Percentiles rank a stretch among this genome's conserved stretches.
phyloP scores from a whole-genome alignment of 2,113 vertebrate species.

The Triplophysa rosa region DNA sequence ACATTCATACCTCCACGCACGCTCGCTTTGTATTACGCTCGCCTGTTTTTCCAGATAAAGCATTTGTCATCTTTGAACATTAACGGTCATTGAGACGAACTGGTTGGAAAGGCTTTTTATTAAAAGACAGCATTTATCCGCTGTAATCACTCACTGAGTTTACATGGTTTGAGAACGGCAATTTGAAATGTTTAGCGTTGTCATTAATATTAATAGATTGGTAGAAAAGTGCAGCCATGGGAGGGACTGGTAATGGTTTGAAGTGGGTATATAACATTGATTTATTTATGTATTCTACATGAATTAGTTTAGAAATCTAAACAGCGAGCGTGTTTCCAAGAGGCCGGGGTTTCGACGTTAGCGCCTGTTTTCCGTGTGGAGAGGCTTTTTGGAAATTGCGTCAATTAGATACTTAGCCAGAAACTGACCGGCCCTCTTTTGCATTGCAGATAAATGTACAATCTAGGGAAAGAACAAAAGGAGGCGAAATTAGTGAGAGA shows the following conservation, averaged over 20 bases:
- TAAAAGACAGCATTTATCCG: constrained; percentile 64
- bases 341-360: constrained; percentile 68
- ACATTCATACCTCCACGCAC: constrained; percentile 8
- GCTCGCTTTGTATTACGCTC: background rate
- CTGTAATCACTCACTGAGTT: constrained; percentile 64
- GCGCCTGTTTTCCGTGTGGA: constrained; percentile 77
- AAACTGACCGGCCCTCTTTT: constrained; percentile 73
- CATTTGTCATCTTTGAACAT: constrained; percentile 59
- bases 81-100: constrained; percentile 62
- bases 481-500: constrained; percentile 32
- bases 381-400: constrained; percentile 80
- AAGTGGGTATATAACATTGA: constrained; percentile 77
- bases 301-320: constrained; percentile 81
- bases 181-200: constrained; percentile 79
- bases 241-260: constrained; percentile 73
- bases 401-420: constrained; percentile 80
- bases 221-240: constrained; percentile 72
- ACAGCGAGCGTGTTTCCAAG: constrained; percentile 74
- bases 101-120: constrained; percentile 54
- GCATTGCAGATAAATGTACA: constrained; percentile 77
- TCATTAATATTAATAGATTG: constrained; percentile 83
- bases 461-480: constrained; percentile 58
- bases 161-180: constrained; percentile 75
- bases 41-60: constrained; percentile 41
- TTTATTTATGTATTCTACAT: constrained; percentile 83